Conservation (phyloP, 2,888 invertebrate genomes). For the Marronus borbonicus region DNA sequence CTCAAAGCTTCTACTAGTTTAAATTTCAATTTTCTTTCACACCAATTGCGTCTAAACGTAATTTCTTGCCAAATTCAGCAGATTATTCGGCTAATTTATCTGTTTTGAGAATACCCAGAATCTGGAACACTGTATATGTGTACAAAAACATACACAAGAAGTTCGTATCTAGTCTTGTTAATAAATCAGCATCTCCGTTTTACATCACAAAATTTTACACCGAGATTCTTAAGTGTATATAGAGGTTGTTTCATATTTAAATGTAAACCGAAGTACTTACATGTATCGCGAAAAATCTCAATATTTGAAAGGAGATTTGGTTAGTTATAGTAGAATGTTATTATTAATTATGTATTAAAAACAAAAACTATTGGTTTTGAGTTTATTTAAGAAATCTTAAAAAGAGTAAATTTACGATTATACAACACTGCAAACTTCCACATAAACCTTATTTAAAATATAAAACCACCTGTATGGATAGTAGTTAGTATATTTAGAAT, state of each 20-base stretch:
- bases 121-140: not conserved
- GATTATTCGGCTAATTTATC: too few relatives aligned
- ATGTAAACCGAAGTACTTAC: not conserved
- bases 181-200: conserved; percentile 9
- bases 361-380: not conserved
- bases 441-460: not conserved
- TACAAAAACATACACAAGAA: not conserved
- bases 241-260: conserved; percentile 35
- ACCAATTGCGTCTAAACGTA: too few relatives aligned
- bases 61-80: too few relatives aligned
- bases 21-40: conserved; percentile 18
- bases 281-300: too few relatives aligned
- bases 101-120: conserved; percentile 14
- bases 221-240: not conserved
- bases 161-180: conserved; percentile 32
- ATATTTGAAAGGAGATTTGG: too few relatives aligned
- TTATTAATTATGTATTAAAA: conserved; percentile 3
- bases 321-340: not conserved
- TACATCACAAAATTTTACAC: not conserved
- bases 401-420: too few relatives aligned
- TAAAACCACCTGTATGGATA: conserved; percentile 8
- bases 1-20: not conserved
- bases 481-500: too few relatives aligned
- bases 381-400: not conserved
- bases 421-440: too few relatives aligned